These are phyloP conservation scores for Piprites chloris DNA, from an alignment of 2,113 vertebrate genomes.

Conservation along the genomic window DNA sequence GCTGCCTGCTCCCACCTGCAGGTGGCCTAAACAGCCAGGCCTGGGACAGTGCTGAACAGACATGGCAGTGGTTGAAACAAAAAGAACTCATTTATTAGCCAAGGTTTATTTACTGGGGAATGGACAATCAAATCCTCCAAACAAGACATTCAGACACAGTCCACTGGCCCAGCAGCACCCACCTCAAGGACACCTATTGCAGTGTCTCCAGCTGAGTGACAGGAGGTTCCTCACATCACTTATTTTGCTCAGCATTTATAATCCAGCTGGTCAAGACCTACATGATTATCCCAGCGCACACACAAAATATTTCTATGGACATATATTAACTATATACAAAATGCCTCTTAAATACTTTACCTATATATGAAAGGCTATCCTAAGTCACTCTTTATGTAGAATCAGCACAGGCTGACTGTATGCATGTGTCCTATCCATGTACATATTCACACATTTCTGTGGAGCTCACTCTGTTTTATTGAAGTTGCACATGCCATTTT, in stretches of 20 bases:
- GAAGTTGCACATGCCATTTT: not conserved
- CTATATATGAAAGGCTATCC: not conserved
- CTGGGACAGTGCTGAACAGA: not conserved
- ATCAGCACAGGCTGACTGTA: not conserved
- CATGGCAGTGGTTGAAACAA: rapidly evolving
- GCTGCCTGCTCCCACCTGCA: not conserved
- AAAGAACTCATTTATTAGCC: not conserved
- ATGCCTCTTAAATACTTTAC: not conserved
- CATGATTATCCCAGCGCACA: not conserved
- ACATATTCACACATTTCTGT: not conserved
- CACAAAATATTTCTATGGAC: not conserved
- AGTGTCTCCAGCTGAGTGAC: not conserved
- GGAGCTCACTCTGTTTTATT: not conserved
- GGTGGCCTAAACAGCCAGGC: not conserved
- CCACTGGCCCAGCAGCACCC: not conserved
- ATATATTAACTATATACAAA: not conserved
- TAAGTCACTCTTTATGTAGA: not conserved
- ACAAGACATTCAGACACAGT: not conserved
- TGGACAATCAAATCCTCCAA: not conserved
- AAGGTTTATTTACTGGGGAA: not conserved
- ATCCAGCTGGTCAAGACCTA: not conserved
- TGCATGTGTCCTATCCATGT: not conserved
- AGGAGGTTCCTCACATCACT: not conserved
- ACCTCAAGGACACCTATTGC: not conserved
- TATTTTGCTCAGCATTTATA: not conserved